Percentiles rank a stretch among this genome's conserved stretches.
Conservation (phyloP, 2,113 vertebrate species). For the Tursiops truncatus region DNA sequence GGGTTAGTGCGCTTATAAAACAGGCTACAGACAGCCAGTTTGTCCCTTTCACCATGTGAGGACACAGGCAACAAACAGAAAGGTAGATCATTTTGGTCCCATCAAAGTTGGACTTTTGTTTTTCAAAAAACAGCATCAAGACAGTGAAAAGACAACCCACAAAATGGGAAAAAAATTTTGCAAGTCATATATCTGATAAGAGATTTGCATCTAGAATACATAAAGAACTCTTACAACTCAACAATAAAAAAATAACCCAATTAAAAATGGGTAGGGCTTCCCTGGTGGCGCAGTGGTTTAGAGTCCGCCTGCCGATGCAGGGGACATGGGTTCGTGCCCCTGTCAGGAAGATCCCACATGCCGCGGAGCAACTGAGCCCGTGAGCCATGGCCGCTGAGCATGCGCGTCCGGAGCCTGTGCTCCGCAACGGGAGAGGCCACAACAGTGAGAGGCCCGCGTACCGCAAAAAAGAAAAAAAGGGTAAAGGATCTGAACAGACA, state of each 20-base stretch:
- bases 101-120: not conserved
- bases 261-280: not conserved
- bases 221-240: not conserved
- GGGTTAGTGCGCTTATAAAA: not conserved
- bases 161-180: not conserved
- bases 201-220: not conserved
- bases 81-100: not conserved
- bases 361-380: too few species aligned
- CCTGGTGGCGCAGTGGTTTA: too few species aligned
- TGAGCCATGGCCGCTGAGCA: too few species aligned
- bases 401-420: too few species aligned
- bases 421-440: too few species aligned
- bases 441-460: too few species aligned
- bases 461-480: not conserved
- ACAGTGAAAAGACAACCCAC: not conserved
- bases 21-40: not conserved
- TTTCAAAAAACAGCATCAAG: conserved; percentile 19
- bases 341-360: too few species aligned
- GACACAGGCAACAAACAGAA: not conserved
- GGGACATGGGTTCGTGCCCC: too few species aligned
- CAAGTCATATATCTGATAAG: not conserved
- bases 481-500: not conserved
- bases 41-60: not conserved
- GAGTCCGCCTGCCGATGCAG: too few species aligned
- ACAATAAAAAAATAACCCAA: not conserved